Evolutionary conservation across 2,888 invertebrate species (phyloP).

Genomic region (Coelogynopora nodosa): DNA sequence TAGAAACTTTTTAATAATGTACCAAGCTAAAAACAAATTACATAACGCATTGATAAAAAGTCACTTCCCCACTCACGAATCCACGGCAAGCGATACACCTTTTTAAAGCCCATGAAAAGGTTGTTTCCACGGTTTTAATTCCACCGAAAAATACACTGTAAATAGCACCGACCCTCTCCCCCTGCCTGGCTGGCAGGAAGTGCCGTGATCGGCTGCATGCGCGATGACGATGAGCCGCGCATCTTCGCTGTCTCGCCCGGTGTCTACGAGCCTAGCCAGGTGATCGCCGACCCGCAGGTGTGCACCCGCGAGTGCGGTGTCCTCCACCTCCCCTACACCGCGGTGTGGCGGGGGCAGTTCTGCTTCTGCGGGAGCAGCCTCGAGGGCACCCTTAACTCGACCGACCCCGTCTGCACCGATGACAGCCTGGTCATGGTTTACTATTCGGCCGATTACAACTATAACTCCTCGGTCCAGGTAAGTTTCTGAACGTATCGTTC

Average conservation of each 20-base stretch:
- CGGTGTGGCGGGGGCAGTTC: constrained; percentile 29
- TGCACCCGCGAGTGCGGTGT: neutral
- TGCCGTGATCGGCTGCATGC: neutral
- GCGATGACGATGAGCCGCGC: neutral
- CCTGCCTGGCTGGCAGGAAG: too few species aligned
- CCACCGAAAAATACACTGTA: too few species aligned
- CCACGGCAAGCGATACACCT: too few species aligned
- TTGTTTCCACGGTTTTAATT: too few species aligned
- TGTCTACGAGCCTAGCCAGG: neutral
- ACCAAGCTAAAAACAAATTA: too few species aligned
- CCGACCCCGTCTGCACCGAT: neutral
- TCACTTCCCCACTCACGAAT: too few species aligned
- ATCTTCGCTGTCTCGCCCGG: constrained; percentile 11
- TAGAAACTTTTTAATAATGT: too few species aligned
- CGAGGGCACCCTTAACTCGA: neutral
- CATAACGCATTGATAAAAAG: too few species aligned
- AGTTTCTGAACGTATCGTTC: too few species aligned
- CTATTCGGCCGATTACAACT: neutral
- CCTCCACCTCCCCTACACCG: neutral
- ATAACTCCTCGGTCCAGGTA: neutral
- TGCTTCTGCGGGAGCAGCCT: constrained; percentile 32
- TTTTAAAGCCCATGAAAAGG: too few species aligned
- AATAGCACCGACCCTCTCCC: too few species aligned
- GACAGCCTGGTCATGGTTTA: neutral
- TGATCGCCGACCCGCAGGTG: neutral